Percentiles rank a stretch among this genome's conserved stretches.
Evolutionary conservation across 2,888 invertebrate species (phyloP).

Genomic region (Drosophila paranaensis): DNA sequence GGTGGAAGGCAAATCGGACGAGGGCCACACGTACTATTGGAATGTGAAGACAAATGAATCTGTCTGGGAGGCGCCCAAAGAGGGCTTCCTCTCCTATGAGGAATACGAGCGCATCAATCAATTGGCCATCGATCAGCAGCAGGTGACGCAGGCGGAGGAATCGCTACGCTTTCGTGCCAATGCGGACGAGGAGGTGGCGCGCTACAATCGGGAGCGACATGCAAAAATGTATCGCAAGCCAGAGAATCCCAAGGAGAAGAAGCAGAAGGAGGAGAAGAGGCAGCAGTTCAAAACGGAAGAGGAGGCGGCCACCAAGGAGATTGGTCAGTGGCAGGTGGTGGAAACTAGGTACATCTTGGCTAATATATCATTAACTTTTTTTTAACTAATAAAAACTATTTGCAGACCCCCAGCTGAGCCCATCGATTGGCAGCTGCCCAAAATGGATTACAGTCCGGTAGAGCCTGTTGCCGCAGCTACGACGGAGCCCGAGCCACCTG

Average conservation of each 20-base stretch:
- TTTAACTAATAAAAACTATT: not conserved
- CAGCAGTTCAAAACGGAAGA: slow-evolving; percentile 85
- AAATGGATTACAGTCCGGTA: slow-evolving; percentile 82
- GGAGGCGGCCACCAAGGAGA: slow-evolving; percentile 87
- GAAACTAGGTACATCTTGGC: slow-evolving; percentile 86
- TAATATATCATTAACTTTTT: not conserved
- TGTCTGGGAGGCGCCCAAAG: slow-evolving; percentile 89
- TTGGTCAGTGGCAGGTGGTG: slow-evolving; percentile 91
- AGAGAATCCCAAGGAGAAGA: slow-evolving; percentile 76
- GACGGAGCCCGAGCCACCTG: slow-evolving; percentile 75
- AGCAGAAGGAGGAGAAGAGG: slow-evolving; percentile 85
- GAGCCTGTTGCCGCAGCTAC: slow-evolving; percentile 73
- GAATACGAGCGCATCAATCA: slow-evolving; percentile 88
- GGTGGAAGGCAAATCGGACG: slow-evolving; percentile 91
- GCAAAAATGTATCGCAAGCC: slow-evolving; percentile 78
- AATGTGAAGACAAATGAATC: slow-evolving; percentile 93
- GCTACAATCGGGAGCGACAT: slow-evolving; percentile 83
- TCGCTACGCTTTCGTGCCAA: slow-evolving; percentile 85
- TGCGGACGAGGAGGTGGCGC: slow-evolving; percentile 85
- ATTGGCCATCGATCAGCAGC: slow-evolving; percentile 85
- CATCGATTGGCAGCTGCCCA: slow-evolving; percentile 90
- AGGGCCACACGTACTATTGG: slow-evolving; percentile 94
- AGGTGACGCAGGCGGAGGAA: slow-evolving; percentile 85
- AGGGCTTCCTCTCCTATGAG: slow-evolving; percentile 89
- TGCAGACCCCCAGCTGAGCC: slow-evolving; percentile 75